Conservation (phyloP, 92 coral and sea anemone species). For the Paragorgia papillata region DNA sequence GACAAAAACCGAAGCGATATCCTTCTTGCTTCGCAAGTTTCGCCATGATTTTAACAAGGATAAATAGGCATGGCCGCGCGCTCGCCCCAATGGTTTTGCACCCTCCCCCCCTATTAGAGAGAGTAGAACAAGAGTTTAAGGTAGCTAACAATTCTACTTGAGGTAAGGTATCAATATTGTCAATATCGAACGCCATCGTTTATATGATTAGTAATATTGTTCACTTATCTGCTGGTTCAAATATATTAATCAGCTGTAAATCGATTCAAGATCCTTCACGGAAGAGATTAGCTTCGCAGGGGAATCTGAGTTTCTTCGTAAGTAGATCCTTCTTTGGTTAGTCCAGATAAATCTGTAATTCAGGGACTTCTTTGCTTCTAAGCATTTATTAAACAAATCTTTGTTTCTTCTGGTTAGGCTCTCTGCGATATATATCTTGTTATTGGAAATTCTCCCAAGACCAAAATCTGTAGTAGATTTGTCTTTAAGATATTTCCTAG, state of each 20-base stretch:
- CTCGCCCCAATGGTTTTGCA: too few relatives aligned
- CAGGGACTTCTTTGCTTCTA: neutral
- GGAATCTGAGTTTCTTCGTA: neutral
- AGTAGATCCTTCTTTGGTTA: neutral
- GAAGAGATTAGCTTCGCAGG: conserved; percentile 14
- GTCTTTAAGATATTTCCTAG: conserved; percentile 28
- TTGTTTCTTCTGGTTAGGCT: conserved; percentile 26
- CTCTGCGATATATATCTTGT: too few relatives aligned
- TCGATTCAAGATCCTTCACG: neutral
- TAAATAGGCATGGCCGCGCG: too few relatives aligned
- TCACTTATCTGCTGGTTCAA: neutral
- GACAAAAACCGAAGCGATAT: too few relatives aligned
- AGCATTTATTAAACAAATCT: conserved; percentile 18
- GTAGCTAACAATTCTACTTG: too few relatives aligned
- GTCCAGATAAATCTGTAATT: conserved; percentile 39
- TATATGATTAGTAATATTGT: neutral
- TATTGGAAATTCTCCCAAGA: too few relatives aligned
- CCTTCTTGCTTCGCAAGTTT: too few relatives aligned
- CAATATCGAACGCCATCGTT: neutral
- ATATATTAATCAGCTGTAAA: neutral
- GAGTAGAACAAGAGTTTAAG: conserved; percentile 2
- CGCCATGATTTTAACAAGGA: too few relatives aligned
- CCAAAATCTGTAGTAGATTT: too few relatives aligned
- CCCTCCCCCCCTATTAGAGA: too few relatives aligned
- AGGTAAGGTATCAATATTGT: conserved; percentile 4